These are phyloP conservation scores for Globodera rostochiensis DNA, from an alignment of 1,140 invertebrate genomes.

Conservation along the genomic window DNA sequence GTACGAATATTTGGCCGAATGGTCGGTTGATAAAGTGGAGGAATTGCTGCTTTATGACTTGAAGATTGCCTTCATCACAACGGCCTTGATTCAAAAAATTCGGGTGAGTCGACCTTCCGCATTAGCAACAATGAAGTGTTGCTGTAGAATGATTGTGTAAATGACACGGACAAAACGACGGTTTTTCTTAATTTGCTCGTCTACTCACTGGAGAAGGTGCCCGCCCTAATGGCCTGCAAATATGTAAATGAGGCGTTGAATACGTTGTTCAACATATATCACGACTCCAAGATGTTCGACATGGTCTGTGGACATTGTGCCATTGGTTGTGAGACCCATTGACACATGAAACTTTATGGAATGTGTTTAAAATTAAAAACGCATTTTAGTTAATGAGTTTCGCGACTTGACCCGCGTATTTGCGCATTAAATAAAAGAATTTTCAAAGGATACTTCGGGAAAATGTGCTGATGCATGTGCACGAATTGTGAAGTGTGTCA, in stretches of 20 bases:
- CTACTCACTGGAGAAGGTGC: neutral
- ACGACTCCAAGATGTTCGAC: constrained; percentile 42
- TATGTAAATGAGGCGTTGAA: constrained; percentile 47
- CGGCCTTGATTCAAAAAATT: constrained; percentile 36
- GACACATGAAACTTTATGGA: too few species aligned
- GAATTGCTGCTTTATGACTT: constrained; percentile 53
- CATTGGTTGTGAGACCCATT: neutral
- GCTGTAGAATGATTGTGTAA: constrained; percentile 41
- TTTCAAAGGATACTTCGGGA: constrained; percentile 33
- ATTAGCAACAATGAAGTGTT: neutral
- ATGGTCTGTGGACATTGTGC: constrained; percentile 22
- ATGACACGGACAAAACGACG: constrained; percentile 41
- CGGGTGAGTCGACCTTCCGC: constrained; percentile 29
- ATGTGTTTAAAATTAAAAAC: too few species aligned
- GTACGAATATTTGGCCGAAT: constrained; percentile 33
- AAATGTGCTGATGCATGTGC: constrained; percentile 43
- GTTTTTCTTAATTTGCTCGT: constrained; percentile 34
- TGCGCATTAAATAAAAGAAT: neutral
- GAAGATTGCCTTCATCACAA: constrained; percentile 45
- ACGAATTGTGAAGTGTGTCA: constrained; percentile 32
- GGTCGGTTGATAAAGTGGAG: constrained; percentile 23
- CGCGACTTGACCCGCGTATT: too few species aligned
- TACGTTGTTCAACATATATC: constrained; percentile 55
- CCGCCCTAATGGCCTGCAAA: neutral
- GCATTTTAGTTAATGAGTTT: too few species aligned